These are phyloP conservation scores for Apeltes quadracus DNA, from an alignment of 2,113 vertebrate species.

Conservation along the genomic window DNA sequence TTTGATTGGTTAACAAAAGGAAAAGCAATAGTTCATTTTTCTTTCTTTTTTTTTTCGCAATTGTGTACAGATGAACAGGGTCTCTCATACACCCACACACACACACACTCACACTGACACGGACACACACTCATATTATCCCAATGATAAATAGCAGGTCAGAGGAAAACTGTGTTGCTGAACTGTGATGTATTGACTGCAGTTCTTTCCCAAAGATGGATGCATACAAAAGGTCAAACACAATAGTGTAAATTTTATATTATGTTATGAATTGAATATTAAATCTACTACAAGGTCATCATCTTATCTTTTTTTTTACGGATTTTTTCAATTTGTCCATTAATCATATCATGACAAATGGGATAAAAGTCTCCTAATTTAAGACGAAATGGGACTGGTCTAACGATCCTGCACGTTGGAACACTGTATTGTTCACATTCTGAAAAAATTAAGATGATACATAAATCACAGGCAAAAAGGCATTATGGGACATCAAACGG, in stretches of 20 bases:
- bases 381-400: conserved; percentile 18
- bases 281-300: conserved; percentile 46
- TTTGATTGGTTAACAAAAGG: conserved; percentile 2
- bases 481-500: conserved; percentile 59
- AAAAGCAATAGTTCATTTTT: not conserved
- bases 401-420: conserved; percentile 10
- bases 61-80: no score
- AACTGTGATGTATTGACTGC: conserved; percentile 2
- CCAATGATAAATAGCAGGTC: not conserved
- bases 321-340: conserved; percentile 40
- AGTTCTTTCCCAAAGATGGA: conserved; percentile 1
- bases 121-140: not conserved
- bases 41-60: not conserved
- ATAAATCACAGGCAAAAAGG: conserved; percentile 46
- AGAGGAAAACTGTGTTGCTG: not conserved
- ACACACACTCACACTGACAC: not conserved
- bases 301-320: conserved; percentile 25
- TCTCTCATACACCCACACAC: no score
- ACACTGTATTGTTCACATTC: conserved; percentile 28
- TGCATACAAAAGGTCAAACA: conserved; percentile 11
- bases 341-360: conserved; percentile 37
- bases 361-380: conserved; percentile 29
- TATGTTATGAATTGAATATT: conserved; percentile 10
- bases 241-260: conserved; percentile 1
- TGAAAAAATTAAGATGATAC: conserved; percentile 39